Evolutionary conservation across 2,113 vertebrate genomes (phyloP).

Genomic region (Entelurus aequoreus): DNA sequence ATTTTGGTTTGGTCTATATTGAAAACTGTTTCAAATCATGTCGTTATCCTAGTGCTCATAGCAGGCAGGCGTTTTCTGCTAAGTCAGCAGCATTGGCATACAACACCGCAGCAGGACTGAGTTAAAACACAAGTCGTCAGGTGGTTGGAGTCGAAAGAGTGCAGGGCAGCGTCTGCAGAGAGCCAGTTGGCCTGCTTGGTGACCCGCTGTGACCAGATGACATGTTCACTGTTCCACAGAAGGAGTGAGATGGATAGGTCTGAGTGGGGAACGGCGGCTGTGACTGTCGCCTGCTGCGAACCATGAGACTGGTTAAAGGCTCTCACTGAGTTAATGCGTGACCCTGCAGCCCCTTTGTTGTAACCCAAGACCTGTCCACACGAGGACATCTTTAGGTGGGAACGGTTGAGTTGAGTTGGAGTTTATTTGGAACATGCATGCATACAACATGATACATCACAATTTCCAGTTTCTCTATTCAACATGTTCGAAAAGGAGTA

Average conservation of each 20-base stretch:
- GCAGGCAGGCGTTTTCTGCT: slow-evolving; percentile 3
- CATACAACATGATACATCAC: too few species aligned
- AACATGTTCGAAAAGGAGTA: too few species aligned
- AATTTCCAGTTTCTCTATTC: too few species aligned
- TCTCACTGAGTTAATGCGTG: slow-evolving; percentile 27
- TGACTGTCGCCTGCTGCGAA: not conserved
- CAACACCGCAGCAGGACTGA: slow-evolving; percentile 7
- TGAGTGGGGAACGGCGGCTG: slow-evolving; percentile 59
- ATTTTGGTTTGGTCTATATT: too few species aligned
- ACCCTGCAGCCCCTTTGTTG: slow-evolving; percentile 10
- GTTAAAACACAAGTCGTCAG: slow-evolving; percentile 23
- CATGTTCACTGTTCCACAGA: slow-evolving; percentile 64
- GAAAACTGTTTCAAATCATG: too few species aligned
- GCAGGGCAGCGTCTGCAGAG: not conserved
- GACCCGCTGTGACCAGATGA: slow-evolving; percentile 64
- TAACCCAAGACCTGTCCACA: too few species aligned
- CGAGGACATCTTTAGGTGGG: too few species aligned
- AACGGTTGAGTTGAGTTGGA: too few species aligned
- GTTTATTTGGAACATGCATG: too few species aligned
- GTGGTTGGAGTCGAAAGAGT: slow-evolving; percentile 18
- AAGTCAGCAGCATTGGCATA: slow-evolving; percentile 3
- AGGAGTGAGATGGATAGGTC: slow-evolving; percentile 49
- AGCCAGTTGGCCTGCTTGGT: slow-evolving; percentile 22
- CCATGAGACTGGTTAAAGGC: slow-evolving; percentile 37
- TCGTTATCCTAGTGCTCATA: not conserved